A percentile compares a stretch with the other conserved stretches of the same genome.
Evolutionary conservation across 2,797 vertebrate genomes (phyloP).

Genomic region (Chloroceryle inda): DNA sequence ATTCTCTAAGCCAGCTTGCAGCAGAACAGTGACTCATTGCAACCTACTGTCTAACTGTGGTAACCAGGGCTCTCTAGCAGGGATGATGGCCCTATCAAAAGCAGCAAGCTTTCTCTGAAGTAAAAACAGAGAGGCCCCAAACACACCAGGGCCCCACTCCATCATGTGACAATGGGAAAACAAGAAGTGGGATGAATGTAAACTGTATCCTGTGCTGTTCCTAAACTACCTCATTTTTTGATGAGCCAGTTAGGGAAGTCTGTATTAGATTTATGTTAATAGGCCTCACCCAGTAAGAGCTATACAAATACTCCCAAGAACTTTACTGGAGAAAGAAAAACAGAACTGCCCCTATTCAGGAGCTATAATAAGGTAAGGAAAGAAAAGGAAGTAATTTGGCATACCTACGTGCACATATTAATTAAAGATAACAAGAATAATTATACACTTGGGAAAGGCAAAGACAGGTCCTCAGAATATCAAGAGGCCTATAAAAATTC

Average conservation of each 20-base stretch:
- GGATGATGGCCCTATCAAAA: not conserved
- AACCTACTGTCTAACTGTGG: not conserved
- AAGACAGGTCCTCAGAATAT: constrained; percentile 58
- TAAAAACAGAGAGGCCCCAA: not conserved
- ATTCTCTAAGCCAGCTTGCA: not conserved
- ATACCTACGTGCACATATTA: not conserved
- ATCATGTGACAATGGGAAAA: not conserved
- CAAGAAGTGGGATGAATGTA: not conserved
- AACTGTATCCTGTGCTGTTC: not conserved
- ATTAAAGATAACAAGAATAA: constrained; percentile 60
- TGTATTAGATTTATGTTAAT: not conserved
- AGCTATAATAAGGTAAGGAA: constrained; percentile 8
- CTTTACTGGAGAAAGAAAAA: not conserved
- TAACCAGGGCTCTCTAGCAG: not conserved
- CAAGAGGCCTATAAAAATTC: constrained; percentile 53
- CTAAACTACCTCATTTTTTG: not conserved
- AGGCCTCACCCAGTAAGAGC: not conserved
- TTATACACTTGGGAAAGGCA: constrained; percentile 45
- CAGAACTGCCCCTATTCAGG: not conserved
- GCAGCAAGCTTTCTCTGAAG: not conserved
- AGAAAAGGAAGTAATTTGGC: constrained; percentile 22
- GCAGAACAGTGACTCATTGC: not conserved
- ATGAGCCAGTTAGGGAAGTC: not conserved
- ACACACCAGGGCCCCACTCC: not conserved
- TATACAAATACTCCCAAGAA: not conserved